phyloP scores from a whole-genome alignment of 1,140 invertebrate genomes.

The Uloborus diversus region DNA sequence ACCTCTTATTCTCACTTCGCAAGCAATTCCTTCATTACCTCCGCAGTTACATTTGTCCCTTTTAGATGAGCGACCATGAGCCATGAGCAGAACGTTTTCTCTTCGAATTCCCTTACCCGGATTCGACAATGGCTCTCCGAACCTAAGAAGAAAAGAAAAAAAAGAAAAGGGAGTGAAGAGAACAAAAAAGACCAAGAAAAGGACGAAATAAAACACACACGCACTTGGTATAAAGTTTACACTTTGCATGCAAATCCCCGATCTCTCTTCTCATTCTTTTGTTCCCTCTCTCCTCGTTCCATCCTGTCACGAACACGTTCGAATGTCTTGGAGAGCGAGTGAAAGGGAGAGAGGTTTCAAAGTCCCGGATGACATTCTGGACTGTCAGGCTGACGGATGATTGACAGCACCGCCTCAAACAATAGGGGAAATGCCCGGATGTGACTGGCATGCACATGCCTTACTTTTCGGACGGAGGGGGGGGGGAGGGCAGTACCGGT shows the following conservation, averaged over 20 bases:
- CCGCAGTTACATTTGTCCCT: too few species aligned
- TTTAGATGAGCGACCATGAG: too few species aligned
- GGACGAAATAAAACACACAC: slow-evolving; percentile 14
- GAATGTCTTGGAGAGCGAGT: slow-evolving; percentile 24
- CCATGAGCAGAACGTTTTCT: too few species aligned
- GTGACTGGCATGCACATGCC: slow-evolving; percentile 54
- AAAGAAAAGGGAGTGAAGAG: not conserved
- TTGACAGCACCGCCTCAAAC: slow-evolving; percentile 55
- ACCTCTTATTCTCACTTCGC: too few species aligned
- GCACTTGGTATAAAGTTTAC: slow-evolving; percentile 51
- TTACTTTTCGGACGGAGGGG: slow-evolving; percentile 11
- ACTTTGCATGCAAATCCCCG: slow-evolving; percentile 49
- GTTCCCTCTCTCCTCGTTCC: slow-evolving; percentile 29
- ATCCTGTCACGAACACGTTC: slow-evolving; percentile 44
- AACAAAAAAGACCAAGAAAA: not conserved
- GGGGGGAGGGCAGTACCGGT: too few species aligned
- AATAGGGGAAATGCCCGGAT: slow-evolving; percentile 51
- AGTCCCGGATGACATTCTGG: slow-evolving; percentile 51
- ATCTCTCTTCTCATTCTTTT: not conserved
- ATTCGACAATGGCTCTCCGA: too few species aligned
- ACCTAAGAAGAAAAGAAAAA: too few species aligned
- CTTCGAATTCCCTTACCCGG: too few species aligned
- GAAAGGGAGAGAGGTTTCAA: slow-evolving; percentile 4
- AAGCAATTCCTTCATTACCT: too few species aligned
- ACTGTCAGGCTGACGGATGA: slow-evolving; percentile 51